Percentiles rank a stretch among this genome's conserved stretches.
phyloP scores from a whole-genome alignment of 2,797 vertebrate genomes.

The Rousettus madagascariensis region DNA sequence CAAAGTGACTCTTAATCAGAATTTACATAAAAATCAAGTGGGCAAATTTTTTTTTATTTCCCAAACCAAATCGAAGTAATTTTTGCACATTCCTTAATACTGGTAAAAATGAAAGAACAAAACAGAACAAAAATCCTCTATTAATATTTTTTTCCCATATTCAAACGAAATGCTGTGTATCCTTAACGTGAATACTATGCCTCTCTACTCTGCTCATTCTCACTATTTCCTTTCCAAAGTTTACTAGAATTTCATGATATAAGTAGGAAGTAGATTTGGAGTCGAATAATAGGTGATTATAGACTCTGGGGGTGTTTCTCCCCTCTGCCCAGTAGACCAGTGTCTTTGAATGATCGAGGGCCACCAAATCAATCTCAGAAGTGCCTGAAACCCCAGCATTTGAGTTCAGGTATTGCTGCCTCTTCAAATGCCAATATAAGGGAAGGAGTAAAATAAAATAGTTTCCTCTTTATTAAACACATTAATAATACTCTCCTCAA shows the following conservation, averaged over 20 bases:
- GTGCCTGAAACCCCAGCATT: background rate
- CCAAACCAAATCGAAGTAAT: background rate
- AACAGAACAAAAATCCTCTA: background rate
- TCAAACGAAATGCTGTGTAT: fast-evolving
- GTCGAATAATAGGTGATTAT: background rate
- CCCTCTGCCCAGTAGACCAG: background rate
- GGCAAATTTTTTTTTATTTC: background rate
- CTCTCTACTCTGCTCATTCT: background rate
- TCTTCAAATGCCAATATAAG: background rate
- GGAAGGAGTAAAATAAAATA: background rate
- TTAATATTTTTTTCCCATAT: background rate
- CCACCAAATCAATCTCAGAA: background rate
- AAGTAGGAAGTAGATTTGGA: background rate
- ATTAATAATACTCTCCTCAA: background rate
- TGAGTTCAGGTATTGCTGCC: background rate
- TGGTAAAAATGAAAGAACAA: background rate
- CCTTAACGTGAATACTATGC: background rate
- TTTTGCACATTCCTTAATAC: background rate
- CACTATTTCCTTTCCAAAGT: background rate
- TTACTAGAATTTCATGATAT: background rate
- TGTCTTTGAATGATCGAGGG: background rate
- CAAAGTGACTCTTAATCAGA: background rate
- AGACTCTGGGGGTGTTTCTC: background rate
- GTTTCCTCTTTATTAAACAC: background rate
- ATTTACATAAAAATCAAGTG: background rate